A percentile compares a stretch with the other conserved stretches of the same genome.
Evolutionary conservation across 2,888 invertebrate species (phyloP).

Genomic region (Stramonita haemastoma): DNA sequence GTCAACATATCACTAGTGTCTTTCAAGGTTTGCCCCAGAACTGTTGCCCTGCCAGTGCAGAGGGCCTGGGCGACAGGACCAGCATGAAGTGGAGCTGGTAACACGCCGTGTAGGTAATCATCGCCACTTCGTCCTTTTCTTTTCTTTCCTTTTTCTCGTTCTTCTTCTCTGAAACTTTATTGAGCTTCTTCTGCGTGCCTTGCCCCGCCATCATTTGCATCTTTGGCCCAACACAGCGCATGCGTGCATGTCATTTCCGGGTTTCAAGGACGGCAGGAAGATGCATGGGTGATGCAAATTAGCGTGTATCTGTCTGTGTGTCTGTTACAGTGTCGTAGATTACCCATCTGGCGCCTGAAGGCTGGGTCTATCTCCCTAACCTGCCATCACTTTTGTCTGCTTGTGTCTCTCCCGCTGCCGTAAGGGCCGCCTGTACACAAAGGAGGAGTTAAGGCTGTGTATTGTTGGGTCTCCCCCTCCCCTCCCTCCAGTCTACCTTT

Average conservation of each 20-base stretch:
- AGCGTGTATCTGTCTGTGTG: conserved; percentile 29
- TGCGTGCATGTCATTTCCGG: conserved; percentile 15
- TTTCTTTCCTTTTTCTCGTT: too few species aligned
- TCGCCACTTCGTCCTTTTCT: too few species aligned
- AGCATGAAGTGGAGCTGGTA: too few species aligned
- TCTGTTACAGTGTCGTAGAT: conserved; percentile 29
- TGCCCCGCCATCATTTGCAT: background rate
- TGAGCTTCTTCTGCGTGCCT: too few species aligned
- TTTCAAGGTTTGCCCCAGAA: conserved; percentile 33
- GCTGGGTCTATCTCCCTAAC: background rate
- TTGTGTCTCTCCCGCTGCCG: background rate
- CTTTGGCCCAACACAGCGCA: background rate
- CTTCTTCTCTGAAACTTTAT: too few species aligned
- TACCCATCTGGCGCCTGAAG: conserved; percentile 23
- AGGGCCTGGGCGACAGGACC: background rate
- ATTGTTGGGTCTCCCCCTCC: background rate
- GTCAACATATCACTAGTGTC: background rate
- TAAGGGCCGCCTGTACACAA: background rate
- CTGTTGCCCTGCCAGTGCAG: background rate
- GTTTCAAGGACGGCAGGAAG: conserved; percentile 17
- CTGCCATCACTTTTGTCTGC: background rate
- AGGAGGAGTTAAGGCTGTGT: background rate
- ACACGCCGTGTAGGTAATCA: too few species aligned
- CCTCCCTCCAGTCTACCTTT: background rate
- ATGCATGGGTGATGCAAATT: conserved; percentile 22